phyloP scores from a whole-genome alignment of 2,113 vertebrate genomes.

The Mystacornis crossleyi region DNA sequence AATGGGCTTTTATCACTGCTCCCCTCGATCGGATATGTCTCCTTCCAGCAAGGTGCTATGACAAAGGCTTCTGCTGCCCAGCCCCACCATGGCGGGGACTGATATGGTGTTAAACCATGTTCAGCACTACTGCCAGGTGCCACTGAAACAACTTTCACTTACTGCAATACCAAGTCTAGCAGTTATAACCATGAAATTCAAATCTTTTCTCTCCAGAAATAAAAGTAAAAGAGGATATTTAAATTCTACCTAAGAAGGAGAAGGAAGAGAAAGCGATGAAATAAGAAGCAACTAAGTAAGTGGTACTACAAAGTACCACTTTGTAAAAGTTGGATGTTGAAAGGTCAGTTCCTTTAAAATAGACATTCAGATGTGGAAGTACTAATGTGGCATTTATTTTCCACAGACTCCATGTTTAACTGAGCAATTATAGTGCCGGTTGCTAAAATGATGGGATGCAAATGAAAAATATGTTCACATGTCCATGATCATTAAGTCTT shows the following conservation, averaged over 20 bases:
- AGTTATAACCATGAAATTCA: neutral
- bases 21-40: neutral
- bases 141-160: neutral
- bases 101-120: rapidly evolving
- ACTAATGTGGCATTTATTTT: neutral
- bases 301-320: neutral
- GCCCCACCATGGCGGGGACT: neutral
- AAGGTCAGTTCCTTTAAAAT: neutral
- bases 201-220: neutral
- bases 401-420: neutral
- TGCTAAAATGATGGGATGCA: neutral
- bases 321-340: neutral
- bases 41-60: neutral
- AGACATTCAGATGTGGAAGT: neutral
- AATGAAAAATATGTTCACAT: neutral
- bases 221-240: neutral
- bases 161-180: neutral
- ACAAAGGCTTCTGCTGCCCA: neutral
- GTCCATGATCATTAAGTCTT: neutral
- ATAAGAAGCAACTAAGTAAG: neutral
- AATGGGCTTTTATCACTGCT: neutral
- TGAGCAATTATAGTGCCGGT: neutral
- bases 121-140: neutral
- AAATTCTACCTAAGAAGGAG: neutral
- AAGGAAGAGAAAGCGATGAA: neutral